Evolutionary conservation across 2,113 vertebrate species (phyloP), one percentile per base, ranked within the genome.

Genomic region (Cavia porcellus): DNA sequence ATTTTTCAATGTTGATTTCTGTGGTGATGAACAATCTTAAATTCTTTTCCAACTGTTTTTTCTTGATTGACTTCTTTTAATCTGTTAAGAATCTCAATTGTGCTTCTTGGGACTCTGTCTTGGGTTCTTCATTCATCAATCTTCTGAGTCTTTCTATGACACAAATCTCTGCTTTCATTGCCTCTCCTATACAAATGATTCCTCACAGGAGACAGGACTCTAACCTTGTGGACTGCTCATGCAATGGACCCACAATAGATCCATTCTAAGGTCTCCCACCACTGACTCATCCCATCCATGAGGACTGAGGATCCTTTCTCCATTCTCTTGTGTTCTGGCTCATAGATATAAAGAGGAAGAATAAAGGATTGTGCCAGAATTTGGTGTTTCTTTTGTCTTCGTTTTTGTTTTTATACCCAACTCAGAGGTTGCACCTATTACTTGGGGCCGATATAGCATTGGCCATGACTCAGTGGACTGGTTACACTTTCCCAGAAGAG

Each of bases 1-100:
- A 74, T 82, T 61, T 38, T 88, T 75, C 22, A 95, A 59, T 50
- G 42, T 83, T 91, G 55, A 91, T 94, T 92, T 97, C 68, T 84
- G 28, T 47, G 35, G 35, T 52, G 45, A 94, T 52, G 22, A 92
- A 47, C 28, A n/a, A 70, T 52, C 75, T 85, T 87, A 89, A 28
- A 32, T 77, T 84, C 4, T 59, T 95, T 89, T 88, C 24, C 57
- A 45, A 52, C 64, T 89, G 45, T 92, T 75, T 24, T 80, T 68
- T 52, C 86, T 91, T 42, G 61, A 72, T 68, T 62, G 38, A 57
- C 30, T 52, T 81, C 93, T 57, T 10, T 20, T 25, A 77, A 79
- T 50, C 59, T 80, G 52, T 57, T 91, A 64, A 3, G 24, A 64
- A 80, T 13, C 25, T 50, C 12, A 50, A 0, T 35, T 85, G 80